Evolutionary conservation across 1,140 invertebrate species (phyloP).

Genomic region (Elymnias hypermnestra): DNA sequence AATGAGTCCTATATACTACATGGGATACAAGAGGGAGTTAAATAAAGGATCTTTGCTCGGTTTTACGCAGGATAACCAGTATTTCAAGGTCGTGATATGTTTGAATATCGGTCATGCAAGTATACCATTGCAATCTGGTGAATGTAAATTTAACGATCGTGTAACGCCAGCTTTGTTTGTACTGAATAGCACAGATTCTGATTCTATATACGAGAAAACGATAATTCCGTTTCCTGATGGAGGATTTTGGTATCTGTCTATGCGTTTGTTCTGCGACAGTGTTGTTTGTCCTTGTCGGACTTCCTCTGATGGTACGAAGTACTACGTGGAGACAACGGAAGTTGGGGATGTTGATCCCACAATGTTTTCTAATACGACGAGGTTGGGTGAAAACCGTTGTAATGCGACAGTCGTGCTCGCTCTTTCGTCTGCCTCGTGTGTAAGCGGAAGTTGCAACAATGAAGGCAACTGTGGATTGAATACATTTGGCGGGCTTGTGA

Average conservation of each 20-base stretch:
- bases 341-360: slow-evolving; percentile 19
- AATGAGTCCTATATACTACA: slow-evolving; percentile 74
- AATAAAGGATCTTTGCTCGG: slow-evolving; percentile 44
- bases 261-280: slow-evolving; percentile 79
- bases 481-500: slow-evolving; percentile 85
- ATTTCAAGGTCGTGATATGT: slow-evolving; percentile 77
- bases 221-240: slow-evolving; percentile 88
- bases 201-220: slow-evolving; percentile 76
- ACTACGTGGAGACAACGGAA: slow-evolving; percentile 44
- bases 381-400: slow-evolving; percentile 42
- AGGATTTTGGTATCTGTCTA: slow-evolving; percentile 84
- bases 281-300: slow-evolving; percentile 64
- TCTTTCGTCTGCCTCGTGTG: slow-evolving; percentile 81
- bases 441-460: slow-evolving; percentile 80
- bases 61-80: slow-evolving; percentile 62
- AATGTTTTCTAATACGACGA: slow-evolving; percentile 33
- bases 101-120: slow-evolving; percentile 74
- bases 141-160: slow-evolving; percentile 75
- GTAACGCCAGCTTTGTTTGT: slow-evolving; percentile 73
- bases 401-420: slow-evolving; percentile 75
- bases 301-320: slow-evolving; percentile 57
- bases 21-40: slow-evolving; percentile 61
- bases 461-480: slow-evolving; percentile 83
- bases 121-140: slow-evolving; percentile 75
- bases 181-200: slow-evolving; percentile 76